These are phyloP conservation scores for Tretioscincus oriximinensis DNA, from an alignment of 2,113 vertebrate genomes.

Conservation along the genomic window DNA sequence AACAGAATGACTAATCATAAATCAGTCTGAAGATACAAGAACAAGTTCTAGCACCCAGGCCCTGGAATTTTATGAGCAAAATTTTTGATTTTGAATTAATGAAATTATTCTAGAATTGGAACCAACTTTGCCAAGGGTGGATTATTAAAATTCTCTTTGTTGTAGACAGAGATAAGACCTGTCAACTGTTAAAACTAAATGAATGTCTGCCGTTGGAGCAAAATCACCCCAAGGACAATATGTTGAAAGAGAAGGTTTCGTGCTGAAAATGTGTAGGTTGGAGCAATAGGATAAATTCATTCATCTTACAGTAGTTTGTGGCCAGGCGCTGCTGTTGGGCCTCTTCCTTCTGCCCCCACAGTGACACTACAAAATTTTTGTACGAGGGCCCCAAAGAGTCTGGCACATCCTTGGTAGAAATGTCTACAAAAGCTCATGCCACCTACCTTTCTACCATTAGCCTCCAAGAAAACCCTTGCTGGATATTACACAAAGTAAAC, in stretches of 20 bases:
- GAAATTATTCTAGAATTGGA: neutral
- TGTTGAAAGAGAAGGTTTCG: neutral
- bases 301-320: slow-evolving; percentile 34
- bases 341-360: too few relatives aligned
- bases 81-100: neutral
- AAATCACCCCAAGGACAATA: slow-evolving; percentile 1
- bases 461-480: too few relatives aligned
- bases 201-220: neutral
- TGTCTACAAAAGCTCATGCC: too few relatives aligned
- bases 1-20: neutral
- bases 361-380: too few relatives aligned
- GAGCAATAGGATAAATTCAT: neutral
- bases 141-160: neutral
- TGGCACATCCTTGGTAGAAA: too few relatives aligned
- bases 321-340: too few relatives aligned
- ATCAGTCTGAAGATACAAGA: neutral
- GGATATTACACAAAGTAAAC: neutral
- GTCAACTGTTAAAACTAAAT: slow-evolving; percentile 11
- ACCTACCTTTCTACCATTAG: too few relatives aligned
- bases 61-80: neutral
- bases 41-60: slow-evolving; percentile 14
- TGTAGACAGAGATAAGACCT: slow-evolving; percentile 6
- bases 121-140: neutral
- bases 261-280: neutral
- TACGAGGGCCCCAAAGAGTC: too few relatives aligned